phyloP scores from a whole-genome alignment of 2,797 vertebrate species.

The Antrozous pallidus region DNA sequence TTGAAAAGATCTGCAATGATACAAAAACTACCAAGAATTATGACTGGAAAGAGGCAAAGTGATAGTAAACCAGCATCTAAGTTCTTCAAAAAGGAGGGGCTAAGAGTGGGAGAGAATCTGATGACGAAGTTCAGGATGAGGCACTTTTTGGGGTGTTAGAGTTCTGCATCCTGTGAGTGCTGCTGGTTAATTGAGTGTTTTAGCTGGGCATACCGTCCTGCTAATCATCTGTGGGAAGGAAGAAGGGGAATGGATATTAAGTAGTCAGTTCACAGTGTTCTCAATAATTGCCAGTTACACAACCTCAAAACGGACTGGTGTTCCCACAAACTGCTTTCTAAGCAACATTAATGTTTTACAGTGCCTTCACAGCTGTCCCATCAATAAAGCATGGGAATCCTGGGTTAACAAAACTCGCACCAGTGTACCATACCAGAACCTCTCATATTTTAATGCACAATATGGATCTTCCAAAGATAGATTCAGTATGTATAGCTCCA shows the following conservation, averaged over 20 bases:
- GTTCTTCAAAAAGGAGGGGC: background rate
- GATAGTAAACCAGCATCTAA: background rate
- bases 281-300: background rate
- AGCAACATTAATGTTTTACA: background rate
- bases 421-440: background rate
- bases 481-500: background rate
- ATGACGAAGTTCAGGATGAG: background rate
- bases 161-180: background rate
- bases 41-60: background rate
- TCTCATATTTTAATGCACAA: conserved; percentile 6
- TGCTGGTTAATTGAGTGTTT: background rate
- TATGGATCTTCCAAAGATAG: conserved; percentile 11
- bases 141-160: background rate
- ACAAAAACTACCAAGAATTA: background rate
- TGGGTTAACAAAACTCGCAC: background rate
- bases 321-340: background rate
- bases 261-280: background rate
- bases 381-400: background rate
- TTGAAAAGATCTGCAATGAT: background rate
- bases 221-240: background rate
- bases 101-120: too few relatives aligned
- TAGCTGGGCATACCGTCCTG: background rate
- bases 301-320: background rate
- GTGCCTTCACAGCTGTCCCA: background rate
- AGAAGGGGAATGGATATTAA: background rate